Percentiles rank a stretch among this genome's conserved stretches.
These are phyloP conservation scores for Dinoponera quadriceps DNA, from an alignment of 1,140 invertebrate species.

Conservation along the genomic window DNA sequence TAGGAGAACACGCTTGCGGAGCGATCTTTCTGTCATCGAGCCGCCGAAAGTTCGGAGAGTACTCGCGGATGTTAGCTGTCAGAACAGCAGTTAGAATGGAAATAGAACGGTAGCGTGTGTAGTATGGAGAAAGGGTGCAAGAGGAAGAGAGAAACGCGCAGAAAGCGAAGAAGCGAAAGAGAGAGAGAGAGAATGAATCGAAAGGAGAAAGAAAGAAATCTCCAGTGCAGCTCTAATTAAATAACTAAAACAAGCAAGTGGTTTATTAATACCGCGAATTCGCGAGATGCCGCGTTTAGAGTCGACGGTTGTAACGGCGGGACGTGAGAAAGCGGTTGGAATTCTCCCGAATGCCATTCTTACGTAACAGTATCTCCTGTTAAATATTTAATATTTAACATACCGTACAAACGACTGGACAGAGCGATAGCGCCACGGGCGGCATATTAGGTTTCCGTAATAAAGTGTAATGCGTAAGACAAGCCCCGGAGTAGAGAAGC, in stretches of 20 bases:
- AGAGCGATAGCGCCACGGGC: constrained; percentile 50
- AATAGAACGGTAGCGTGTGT: constrained; percentile 12
- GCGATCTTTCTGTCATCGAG: constrained; percentile 36
- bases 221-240: no score
- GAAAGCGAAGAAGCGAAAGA: neutral
- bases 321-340: neutral
- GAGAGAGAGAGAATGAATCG: neutral
- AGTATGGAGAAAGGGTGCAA: neutral
- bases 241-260: neutral
- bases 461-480: constrained; percentile 61
- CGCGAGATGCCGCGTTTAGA: neutral
- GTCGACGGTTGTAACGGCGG: neutral
- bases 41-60: constrained; percentile 10
- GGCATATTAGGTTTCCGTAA: constrained; percentile 58
- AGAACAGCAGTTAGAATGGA: constrained; percentile 30
- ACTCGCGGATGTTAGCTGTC: neutral
- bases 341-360: constrained; percentile 24
- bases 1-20: neutral
- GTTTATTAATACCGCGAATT: neutral
- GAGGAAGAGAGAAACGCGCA: neutral
- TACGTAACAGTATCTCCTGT: constrained; percentile 51
- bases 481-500: constrained; percentile 57
- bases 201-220: no score
- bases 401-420: constrained; percentile 41
- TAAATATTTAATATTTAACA: constrained; percentile 70